Conservation (phyloP, 2,888 invertebrate species). For the Onchidella celtica region DNA sequence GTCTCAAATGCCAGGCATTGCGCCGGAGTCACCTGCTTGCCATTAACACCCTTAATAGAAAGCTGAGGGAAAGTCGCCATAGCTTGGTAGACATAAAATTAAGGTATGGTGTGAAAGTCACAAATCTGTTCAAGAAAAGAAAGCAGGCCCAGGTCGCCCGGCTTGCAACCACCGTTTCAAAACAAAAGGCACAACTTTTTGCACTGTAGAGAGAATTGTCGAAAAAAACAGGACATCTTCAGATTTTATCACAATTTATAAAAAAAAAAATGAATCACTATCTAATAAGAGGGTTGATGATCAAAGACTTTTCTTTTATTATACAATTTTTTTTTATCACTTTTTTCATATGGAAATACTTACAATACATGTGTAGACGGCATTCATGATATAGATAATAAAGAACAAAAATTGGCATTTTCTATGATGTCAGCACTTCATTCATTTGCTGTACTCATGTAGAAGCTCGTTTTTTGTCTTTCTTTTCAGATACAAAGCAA, state of each 20-base stretch:
- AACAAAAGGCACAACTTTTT: neutral
- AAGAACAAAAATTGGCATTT: neutral
- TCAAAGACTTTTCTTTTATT: neutral
- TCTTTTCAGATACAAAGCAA: constrained; percentile 10
- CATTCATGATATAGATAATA: neutral
- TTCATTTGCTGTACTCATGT: neutral
- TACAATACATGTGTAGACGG: neutral
- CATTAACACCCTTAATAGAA: neutral
- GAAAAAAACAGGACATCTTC: neutral
- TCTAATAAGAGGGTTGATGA: neutral
- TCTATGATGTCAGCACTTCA: neutral
- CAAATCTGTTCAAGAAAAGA: neutral
- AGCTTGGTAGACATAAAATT: neutral
- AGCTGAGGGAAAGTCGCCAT: neutral
- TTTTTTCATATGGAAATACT: neutral
- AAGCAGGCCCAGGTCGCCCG: neutral
- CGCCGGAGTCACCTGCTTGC: neutral
- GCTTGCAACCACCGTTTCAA: neutral
- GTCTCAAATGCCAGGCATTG: neutral
- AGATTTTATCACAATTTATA: neutral
- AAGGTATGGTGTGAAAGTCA: neutral
- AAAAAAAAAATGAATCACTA: neutral
- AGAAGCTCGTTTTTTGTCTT: neutral
- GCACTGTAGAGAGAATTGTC: neutral
- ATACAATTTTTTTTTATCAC: neutral